These are phyloP conservation scores for Stenichneumon culpator DNA, from an alignment of 2,888 invertebrate species.

Conservation along the genomic window DNA sequence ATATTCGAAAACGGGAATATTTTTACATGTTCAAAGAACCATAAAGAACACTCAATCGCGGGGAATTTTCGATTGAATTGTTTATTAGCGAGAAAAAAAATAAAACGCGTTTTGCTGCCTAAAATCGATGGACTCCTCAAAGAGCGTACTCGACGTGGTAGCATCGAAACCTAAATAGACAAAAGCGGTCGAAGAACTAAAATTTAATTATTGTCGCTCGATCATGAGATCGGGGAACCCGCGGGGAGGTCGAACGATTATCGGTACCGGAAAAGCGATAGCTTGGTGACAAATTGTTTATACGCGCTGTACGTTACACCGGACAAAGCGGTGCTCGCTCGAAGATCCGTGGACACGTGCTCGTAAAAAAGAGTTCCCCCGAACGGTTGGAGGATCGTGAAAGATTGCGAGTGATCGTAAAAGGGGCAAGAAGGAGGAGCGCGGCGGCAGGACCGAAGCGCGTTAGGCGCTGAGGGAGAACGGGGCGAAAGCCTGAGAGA, in stretches of 20 bases:
- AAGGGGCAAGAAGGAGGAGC: conserved; percentile 47
- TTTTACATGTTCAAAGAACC: no score
- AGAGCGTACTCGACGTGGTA: no score
- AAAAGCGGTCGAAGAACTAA: no score
- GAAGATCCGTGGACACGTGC: conserved; percentile 37
- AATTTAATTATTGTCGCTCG: no score
- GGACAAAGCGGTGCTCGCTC: conserved; percentile 54
- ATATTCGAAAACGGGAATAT: no score
- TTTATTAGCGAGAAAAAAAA: no score
- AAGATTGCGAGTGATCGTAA: conserved; percentile 74
- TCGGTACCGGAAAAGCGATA: conserved; percentile 27
- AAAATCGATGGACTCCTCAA: no score
- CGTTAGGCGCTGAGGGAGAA: background rate
- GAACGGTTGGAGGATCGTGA: conserved; percentile 72
- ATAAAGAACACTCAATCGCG: no score
- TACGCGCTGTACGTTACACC: conserved; percentile 13
- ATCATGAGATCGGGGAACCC: background rate
- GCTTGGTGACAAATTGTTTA: conserved; percentile 54
- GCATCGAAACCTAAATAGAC: no score
- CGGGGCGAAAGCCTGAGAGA: conserved; percentile 13
- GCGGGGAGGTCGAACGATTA: background rate
- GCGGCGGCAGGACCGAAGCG: conserved; percentile 40
- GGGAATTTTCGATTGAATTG: no score
- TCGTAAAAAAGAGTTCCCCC: conserved; percentile 63
- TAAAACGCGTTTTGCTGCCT: no score